These are phyloP conservation scores for Galbula dea DNA, from an alignment of 2,113 vertebrate genomes.

Conservation along the genomic window DNA sequence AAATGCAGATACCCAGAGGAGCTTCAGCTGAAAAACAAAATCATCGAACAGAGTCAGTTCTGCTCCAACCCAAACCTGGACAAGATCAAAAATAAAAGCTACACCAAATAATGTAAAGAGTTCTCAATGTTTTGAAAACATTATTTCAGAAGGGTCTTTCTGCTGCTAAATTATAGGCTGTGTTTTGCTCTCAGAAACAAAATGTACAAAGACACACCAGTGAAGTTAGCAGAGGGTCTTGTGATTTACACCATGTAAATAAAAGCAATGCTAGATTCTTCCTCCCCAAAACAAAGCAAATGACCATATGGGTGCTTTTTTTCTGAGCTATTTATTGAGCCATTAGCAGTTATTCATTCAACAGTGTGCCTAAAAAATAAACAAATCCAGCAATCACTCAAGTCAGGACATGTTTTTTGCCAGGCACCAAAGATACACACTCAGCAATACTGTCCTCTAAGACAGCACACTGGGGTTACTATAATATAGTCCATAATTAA, in stretches of 20 bases:
- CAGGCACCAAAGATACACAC: not conserved
- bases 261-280: not conserved
- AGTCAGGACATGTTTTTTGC: not conserved
- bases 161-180: not conserved
- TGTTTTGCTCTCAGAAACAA: not conserved
- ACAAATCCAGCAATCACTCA: slow-evolving; percentile 3
- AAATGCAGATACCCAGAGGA: too few relatives aligned
- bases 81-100: not conserved
- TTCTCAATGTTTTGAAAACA: not conserved
- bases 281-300: slow-evolving; percentile 31
- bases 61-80: too few relatives aligned
- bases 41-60: too few relatives aligned
- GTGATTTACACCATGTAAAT: not conserved
- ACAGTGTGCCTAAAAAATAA: slow-evolving; percentile 32
- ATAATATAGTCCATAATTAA: not conserved
- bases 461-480: not conserved
- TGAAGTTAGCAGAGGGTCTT: not conserved
- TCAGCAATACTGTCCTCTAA: not conserved
- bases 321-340: slow-evolving; percentile 31
- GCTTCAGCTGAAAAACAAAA: too few relatives aligned
- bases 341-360: slow-evolving; percentile 42
- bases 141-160: not conserved
- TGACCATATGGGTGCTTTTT: not conserved
- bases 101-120: not conserved
- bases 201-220: not conserved